Percentiles rank a stretch among this genome's conserved stretches.
Evolutionary conservation across 2,888 invertebrate species (phyloP).

Genomic region (Netelia virgata): DNA sequence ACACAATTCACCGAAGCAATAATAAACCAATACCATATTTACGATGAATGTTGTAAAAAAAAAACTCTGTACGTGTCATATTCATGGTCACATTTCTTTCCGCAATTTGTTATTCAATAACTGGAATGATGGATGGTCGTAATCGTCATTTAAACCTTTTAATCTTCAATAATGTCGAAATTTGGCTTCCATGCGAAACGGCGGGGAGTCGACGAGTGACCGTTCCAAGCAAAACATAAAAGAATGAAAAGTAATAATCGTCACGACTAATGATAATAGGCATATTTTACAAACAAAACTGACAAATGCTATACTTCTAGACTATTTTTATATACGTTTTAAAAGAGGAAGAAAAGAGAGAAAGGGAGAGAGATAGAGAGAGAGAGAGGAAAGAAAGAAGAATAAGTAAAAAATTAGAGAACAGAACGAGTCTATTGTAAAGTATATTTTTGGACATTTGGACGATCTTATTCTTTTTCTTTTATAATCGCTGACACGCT

Average conservation of each 20-base stretch:
- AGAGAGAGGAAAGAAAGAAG: slow-evolving; percentile 2
- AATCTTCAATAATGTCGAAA: slow-evolving; percentile 36
- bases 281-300: slow-evolving; percentile 68
- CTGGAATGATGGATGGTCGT: slow-evolving; percentile 8
- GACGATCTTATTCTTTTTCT: slow-evolving; percentile 72
- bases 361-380: slow-evolving; percentile 24
- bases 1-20: slow-evolving; percentile 16
- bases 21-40: slow-evolving; percentile 45
- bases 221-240: slow-evolving; percentile 17
- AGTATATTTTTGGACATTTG: slow-evolving; percentile 75
- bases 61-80: slow-evolving; percentile 5
- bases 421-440: slow-evolving; percentile 62
- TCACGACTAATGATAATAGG: slow-evolving; percentile 30
- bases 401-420: slow-evolving; percentile 48
- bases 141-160: slow-evolving; percentile 11
- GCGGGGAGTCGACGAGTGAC: slow-evolving; percentile 8
- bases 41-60: slow-evolving; percentile 19
- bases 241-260: slow-evolving; percentile 22
- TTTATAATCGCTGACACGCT: slow-evolving; percentile 67
- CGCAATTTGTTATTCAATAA: not conserved
- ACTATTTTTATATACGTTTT: slow-evolving; percentile 82
- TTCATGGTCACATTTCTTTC: not conserved
- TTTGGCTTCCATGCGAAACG: slow-evolving; percentile 18
- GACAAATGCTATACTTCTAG: slow-evolving; percentile 77
- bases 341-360: slow-evolving; percentile 59